Percentiles rank a stretch among this genome's conserved stretches.
Evolutionary conservation across 2,888 invertebrate species (phyloP).

Genomic region (Darwinula stevensoni): DNA sequence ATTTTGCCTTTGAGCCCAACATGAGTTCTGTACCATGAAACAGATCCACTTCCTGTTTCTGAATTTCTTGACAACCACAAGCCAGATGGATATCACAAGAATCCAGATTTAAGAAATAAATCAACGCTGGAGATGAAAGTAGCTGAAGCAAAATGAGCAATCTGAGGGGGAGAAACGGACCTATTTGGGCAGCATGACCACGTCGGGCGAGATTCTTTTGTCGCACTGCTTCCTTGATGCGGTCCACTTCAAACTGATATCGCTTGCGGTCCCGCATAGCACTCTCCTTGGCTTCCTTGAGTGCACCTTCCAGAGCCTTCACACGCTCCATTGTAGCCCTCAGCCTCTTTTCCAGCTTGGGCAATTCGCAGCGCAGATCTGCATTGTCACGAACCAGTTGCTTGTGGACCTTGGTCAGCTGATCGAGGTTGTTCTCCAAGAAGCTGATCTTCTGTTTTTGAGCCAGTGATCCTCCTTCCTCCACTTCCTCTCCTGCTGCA

Average conservation of each 20-base stretch:
- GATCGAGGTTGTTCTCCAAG: constrained; percentile 95
- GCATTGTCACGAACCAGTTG: constrained; percentile 97
- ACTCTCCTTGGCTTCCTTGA: constrained; percentile 94
- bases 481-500: constrained; percentile 35
- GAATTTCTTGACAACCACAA: no score
- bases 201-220: constrained; percentile 89
- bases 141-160: no score
- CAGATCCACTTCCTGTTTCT: no score
- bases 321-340: constrained; percentile 96
- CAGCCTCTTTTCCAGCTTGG: constrained; percentile 89
- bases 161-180: no score
- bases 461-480: constrained; percentile 78
- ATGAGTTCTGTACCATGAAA: no score
- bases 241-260: constrained; percentile 94
- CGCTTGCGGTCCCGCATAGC: constrained; percentile 97
- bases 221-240: constrained; percentile 96
- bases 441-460: constrained; percentile 99
- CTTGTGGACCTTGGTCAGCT: constrained; percentile 82
- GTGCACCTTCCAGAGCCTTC: constrained; percentile 80
- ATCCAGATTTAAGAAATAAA: no score
- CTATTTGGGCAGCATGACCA: constrained; percentile 81
- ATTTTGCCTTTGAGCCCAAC: no score
- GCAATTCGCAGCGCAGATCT: constrained; percentile 90
- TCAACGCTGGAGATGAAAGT: no score
- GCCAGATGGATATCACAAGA: no score